A percentile compares a stretch with the other conserved stretches of the same genome.
Conservation (phyloP, 2,888 invertebrate species). For the Nesidiocoris tenuis region DNA sequence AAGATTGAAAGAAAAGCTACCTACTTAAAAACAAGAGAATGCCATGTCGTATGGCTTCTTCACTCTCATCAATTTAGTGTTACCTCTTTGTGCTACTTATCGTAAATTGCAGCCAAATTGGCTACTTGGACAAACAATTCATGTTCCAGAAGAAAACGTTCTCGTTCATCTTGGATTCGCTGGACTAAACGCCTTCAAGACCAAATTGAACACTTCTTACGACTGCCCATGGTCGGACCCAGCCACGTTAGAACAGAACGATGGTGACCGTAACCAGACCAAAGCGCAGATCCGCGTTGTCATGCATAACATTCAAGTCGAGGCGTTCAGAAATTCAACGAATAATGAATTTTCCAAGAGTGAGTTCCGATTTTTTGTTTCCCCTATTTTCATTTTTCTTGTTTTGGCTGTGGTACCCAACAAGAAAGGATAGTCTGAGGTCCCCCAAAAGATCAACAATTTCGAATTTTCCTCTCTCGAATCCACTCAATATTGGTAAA, state of each 20-base stretch:
- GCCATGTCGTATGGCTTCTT: no score
- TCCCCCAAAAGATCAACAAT: neutral
- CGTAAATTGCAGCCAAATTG: no score
- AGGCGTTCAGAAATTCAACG: slow-evolving; percentile 66
- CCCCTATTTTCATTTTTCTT: neutral
- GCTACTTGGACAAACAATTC: no score
- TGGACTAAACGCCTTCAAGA: slow-evolving; percentile 20
- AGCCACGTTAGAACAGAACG: slow-evolving; percentile 6
- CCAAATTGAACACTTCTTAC: slow-evolving; percentile 25
- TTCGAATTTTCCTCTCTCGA: no score
- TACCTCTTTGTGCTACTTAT: no score
- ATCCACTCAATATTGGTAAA: no score
- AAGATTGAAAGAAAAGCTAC: no score
- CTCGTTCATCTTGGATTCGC: neutral
- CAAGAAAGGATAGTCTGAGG: neutral
- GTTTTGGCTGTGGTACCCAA: neutral
- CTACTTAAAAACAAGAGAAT: no score
- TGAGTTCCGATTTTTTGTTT: slow-evolving; percentile 53
- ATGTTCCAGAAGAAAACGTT: neutral
- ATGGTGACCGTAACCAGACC: slow-evolving; percentile 46
- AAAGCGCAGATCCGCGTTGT: slow-evolving; percentile 58
- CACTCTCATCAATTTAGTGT: no score
- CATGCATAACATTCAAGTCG: slow-evolving; percentile 67
- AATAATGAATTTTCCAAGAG: slow-evolving; percentile 65
- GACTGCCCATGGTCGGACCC: slow-evolving; percentile 35